Conservation (phyloP, 2,888 invertebrate genomes). For the Pristionchus entomophagus region DNA sequence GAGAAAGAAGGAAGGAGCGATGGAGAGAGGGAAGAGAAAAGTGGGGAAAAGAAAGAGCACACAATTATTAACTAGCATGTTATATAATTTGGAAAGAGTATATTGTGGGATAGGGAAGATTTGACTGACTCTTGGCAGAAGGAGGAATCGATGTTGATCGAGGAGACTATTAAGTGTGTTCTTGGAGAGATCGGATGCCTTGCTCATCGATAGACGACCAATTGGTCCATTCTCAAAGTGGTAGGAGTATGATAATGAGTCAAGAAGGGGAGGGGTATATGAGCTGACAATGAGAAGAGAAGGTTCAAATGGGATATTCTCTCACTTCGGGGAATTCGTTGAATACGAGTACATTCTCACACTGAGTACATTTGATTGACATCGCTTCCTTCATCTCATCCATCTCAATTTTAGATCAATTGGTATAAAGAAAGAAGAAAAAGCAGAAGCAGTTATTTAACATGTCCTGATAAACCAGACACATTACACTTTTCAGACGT, state of each 20-base stretch:
- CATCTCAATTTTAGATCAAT: constrained; percentile 35
- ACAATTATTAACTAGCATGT: too few species aligned
- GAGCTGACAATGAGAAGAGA: background rate
- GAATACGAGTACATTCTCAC: constrained; percentile 78
- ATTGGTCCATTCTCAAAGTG: constrained; percentile 69
- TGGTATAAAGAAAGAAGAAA: background rate
- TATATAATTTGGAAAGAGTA: background rate
- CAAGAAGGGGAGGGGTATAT: background rate
- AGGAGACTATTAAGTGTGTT: constrained; percentile 76
- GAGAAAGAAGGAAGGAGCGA: constrained; percentile 75
- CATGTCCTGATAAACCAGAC: background rate
- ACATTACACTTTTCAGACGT: background rate
- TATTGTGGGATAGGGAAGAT: background rate
- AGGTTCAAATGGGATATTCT: background rate
- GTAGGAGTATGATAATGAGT: too few species aligned
- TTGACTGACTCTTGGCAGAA: constrained; percentile 75
- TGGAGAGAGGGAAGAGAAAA: constrained; percentile 77
- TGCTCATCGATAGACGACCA: constrained; percentile 62
- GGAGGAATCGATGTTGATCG: constrained; percentile 76
- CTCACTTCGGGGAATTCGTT: constrained; percentile 77
- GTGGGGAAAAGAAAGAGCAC: too few species aligned
- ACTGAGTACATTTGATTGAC: constrained; percentile 66
- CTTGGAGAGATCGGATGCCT: constrained; percentile 62
- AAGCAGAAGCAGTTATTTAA: background rate
- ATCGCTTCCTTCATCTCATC: constrained; percentile 63